These are phyloP conservation scores for Liasis olivaceus DNA, from an alignment of 2,797 vertebrate genomes.

Conservation along the genomic window DNA sequence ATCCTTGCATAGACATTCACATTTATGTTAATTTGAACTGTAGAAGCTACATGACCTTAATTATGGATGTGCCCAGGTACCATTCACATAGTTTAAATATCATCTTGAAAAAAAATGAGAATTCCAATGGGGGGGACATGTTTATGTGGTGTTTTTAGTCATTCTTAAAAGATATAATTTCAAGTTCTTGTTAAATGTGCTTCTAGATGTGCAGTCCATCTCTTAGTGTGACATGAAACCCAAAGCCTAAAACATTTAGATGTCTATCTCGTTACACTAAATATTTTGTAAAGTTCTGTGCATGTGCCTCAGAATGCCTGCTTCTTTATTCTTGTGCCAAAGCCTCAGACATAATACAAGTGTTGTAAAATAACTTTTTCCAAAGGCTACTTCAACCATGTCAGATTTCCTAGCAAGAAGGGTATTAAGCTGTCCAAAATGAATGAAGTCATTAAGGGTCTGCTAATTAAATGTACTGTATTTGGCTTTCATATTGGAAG, in stretches of 20 bases:
- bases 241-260: not conserved
- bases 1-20: not conserved
- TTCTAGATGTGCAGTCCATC: not conserved
- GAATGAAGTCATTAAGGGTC: not conserved
- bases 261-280: constrained; percentile 23
- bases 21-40: not conserved
- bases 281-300: constrained; percentile 25
- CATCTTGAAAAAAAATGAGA: not conserved
- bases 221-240: not conserved
- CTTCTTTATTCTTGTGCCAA: constrained; percentile 68
- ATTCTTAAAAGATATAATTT: not conserved
- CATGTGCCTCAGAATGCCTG: constrained; percentile 39
- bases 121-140: not conserved
- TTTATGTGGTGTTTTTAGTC: not conserved
- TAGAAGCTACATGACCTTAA: not conserved
- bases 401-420: not conserved
- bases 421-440: not conserved
- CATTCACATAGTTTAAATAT: not conserved
- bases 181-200: not conserved
- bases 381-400: not conserved
- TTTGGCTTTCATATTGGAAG: not conserved
- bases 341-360: constrained; percentile 39
- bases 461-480: not conserved
- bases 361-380: not conserved
- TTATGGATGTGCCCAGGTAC: not conserved